Percentiles rank a stretch among this genome's conserved stretches.
phyloP scores from a whole-genome alignment of 2,888 invertebrate species.

The Drosophila recens region DNA sequence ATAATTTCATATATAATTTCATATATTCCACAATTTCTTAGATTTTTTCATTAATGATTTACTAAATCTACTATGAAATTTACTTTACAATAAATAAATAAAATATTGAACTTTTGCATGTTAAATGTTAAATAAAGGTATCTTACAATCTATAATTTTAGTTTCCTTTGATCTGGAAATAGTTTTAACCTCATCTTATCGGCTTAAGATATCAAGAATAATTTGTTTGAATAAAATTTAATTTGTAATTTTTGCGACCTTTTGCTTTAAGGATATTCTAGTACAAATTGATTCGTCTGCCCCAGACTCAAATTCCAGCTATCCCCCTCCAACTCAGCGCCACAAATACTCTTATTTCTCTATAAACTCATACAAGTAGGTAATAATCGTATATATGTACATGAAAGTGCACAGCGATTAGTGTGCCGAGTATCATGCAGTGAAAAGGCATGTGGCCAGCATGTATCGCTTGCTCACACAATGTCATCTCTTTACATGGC shows the following conservation, averaged over 20 bases:
- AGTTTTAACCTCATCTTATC: no score
- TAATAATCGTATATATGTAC: slow-evolving; percentile 8
- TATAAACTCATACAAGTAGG: background rate
- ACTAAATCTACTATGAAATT: no score
- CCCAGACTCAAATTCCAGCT: background rate
- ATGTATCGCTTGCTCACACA: slow-evolving; percentile 54
- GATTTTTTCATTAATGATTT: no score
- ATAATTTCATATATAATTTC: no score
- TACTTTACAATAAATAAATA: no score
- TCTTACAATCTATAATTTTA: no score
- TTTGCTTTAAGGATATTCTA: background rate
- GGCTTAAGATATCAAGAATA: no score
- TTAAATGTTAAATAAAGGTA: no score
- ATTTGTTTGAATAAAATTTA: no score
- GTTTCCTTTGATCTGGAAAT: no score
- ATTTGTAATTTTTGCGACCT: background rate
- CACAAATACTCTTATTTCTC: background rate
- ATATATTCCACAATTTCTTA: no score
- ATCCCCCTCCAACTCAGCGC: background rate
- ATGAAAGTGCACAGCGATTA: slow-evolving; percentile 17
- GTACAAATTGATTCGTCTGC: background rate
- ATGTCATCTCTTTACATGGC: slow-evolving; percentile 66
- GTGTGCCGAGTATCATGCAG: slow-evolving; percentile 22
- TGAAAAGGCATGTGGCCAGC: slow-evolving; percentile 34
- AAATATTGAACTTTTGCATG: no score